These are phyloP conservation scores for Mythimna albipuncta DNA, from an alignment of 2,888 invertebrate genomes.

Conservation along the genomic window DNA sequence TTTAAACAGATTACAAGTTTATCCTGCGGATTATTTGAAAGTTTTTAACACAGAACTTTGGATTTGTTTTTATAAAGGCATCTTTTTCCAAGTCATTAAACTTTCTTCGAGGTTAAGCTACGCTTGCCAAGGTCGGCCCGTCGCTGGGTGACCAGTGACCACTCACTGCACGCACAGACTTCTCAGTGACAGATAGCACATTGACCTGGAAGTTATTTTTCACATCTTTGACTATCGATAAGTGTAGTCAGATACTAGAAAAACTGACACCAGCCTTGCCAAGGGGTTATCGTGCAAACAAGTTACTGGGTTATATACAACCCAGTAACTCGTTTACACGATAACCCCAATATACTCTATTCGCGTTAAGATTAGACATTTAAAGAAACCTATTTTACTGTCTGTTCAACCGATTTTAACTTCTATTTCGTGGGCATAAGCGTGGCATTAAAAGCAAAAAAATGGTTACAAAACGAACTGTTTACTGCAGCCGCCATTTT, in stretches of 20 bases:
- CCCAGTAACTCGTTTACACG: too few relatives aligned
- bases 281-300: not conserved
- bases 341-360: too few relatives aligned
- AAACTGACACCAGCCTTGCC: not conserved
- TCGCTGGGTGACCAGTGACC: not conserved
- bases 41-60: conserved; percentile 5
- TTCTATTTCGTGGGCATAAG: too few relatives aligned
- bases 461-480: too few relatives aligned
- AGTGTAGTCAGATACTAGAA: not conserved
- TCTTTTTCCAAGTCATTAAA: not conserved
- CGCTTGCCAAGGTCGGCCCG: not conserved
- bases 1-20: conserved; percentile 25
- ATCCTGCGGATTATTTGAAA: conserved; percentile 16
- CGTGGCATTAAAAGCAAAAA: too few relatives aligned
- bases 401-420: too few relatives aligned
- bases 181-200: not conserved
- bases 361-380: too few relatives aligned
- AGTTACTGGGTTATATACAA: too few relatives aligned
- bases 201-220: not conserved
- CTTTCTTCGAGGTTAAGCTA: not conserved
- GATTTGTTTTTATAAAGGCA: not conserved
- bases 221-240: not conserved
- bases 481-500: too few relatives aligned
- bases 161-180: not conserved
- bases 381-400: too few relatives aligned